Evolutionary conservation across 2,797 vertebrate species (phyloP), one percentile per base, ranked within the genome.

Genomic region (Graptemys geographica): DNA sequence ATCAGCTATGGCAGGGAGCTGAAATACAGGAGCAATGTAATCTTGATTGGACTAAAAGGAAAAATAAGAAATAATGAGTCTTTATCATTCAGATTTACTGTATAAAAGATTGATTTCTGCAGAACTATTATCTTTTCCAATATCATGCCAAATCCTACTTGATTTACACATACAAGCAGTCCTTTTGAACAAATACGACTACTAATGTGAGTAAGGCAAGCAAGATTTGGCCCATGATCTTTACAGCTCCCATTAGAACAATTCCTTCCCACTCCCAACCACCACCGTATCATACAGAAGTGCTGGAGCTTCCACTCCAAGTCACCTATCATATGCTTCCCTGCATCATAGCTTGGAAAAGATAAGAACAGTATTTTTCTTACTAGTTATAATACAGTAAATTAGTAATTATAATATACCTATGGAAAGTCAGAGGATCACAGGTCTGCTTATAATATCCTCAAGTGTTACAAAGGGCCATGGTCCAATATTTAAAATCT

Each of bases 11-110:
- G 78, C 31, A 81, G 8, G 27, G 86, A 89, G 47, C 5, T 21
- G 83, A 95, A 95, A 91, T 90, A 89, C 79, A 85, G 76, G 74
- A 92, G 91, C 81, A 44, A 83, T 56, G 89, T 92, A 91, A 89
- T 90, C 89, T 89, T 92, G 79, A 90, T 90, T 89, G 87, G 41
- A 82, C 16, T n/a, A 74, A 56, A 62, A 91, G 93, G 57, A 82
- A 91, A 96, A 95, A 55, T 44, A 91, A 93, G 33, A 82, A 90
- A 27, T 19, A 2, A 90, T 91, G 94, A 92, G 19, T 13, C 76
- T 86, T 89, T 90, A 62, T 83, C 93, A 94, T 92, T 92, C 55
- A 94, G 86, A 89, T 92, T 95, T 95, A 69, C 84, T 59, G 16
- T 56, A 74, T 44, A 16, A 11, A 11, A 94, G 21, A 89, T 33